Evolutionary conservation across 2,888 invertebrate species (phyloP).

Genomic region (Leptinotarsa rubiginosa): DNA sequence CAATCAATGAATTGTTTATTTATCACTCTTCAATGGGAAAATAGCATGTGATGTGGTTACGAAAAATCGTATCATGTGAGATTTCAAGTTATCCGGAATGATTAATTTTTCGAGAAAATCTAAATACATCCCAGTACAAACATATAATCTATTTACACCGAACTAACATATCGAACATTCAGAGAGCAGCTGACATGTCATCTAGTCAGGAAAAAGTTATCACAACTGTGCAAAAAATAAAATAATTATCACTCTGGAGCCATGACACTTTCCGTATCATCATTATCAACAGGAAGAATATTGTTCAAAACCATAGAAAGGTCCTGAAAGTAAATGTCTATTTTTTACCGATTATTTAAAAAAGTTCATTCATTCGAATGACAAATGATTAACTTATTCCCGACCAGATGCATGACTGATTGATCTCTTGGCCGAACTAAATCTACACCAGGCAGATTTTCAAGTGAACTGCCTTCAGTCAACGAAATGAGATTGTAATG

Average conservation of each 20-base stretch:
- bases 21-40: conserved; percentile 9
- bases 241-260: no score
- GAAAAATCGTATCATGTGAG: not conserved
- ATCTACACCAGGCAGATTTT: no score
- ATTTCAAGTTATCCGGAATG: not conserved
- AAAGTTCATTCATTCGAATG: no score
- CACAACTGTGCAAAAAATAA: no score
- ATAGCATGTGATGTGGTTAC: conserved; percentile 3
- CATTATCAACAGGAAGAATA: no score
- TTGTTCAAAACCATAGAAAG: no score
- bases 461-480: not conserved
- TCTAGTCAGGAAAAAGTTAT: not conserved
- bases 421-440: not conserved
- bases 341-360: no score
- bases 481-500: not conserved
- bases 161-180: conserved; percentile 7
- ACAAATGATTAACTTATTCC: not conserved
- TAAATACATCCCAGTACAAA: conserved; percentile 2
- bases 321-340: no score
- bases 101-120: not conserved
- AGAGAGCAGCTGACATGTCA: not conserved
- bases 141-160: conserved; percentile 7
- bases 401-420: not conserved
- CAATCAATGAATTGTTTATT: not conserved
- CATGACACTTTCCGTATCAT: no score